Conservation (phyloP, 1,140 invertebrate species). For the Tenebrio molitor region DNA sequence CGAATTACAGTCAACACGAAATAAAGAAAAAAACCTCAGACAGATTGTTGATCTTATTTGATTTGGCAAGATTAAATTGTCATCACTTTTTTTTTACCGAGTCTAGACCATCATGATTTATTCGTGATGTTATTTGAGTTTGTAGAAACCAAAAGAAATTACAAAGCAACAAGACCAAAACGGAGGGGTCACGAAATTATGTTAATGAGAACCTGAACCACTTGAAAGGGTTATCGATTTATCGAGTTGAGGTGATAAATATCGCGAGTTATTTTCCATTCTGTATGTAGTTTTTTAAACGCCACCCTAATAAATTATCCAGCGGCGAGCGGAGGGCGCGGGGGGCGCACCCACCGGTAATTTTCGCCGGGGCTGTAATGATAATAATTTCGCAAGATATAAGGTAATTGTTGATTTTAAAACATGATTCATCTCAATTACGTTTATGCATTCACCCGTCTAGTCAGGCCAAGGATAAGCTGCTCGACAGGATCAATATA, state of each 20-base stretch:
- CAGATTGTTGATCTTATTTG: slow-evolving; percentile 32
- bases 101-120: slow-evolving; percentile 34
- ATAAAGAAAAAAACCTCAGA: slow-evolving; percentile 13
- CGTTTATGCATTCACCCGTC: slow-evolving; percentile 1
- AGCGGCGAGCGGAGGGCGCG: background rate
- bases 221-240: slow-evolving; percentile 18
- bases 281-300: background rate
- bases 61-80: slow-evolving; percentile 27
- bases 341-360: slow-evolving; percentile 3
- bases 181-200: slow-evolving; percentile 10
- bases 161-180: background rate
- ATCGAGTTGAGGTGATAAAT: slow-evolving; percentile 27
- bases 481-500: background rate
- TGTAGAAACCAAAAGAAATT: slow-evolving; percentile 14
- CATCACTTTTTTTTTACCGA: slow-evolving; percentile 12
- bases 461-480: slow-evolving; percentile 23
- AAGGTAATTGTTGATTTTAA: slow-evolving; percentile 3
- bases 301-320: slow-evolving; percentile 21
- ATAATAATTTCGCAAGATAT: background rate
- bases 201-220: slow-evolving; percentile 25
- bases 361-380: slow-evolving; percentile 16
- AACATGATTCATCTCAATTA: slow-evolving; percentile 32
- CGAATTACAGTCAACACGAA: background rate
- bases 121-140: slow-evolving; percentile 1
- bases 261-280: slow-evolving; percentile 16